Evolutionary conservation across 2,113 vertebrate genomes (phyloP).

Genomic region (Bubalus kerabau): DNA sequence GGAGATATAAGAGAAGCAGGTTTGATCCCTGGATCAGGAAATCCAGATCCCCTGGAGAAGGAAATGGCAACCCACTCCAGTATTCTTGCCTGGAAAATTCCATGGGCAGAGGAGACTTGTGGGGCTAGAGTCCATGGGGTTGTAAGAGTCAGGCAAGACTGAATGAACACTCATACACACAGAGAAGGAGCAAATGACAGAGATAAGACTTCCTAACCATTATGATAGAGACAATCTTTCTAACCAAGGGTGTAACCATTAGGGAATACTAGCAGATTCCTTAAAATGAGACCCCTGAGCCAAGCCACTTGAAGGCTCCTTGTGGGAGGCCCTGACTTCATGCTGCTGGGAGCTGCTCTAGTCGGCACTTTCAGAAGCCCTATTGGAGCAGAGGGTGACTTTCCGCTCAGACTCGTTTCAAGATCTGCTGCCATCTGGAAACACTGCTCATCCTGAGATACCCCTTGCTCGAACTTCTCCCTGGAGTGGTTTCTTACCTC

Average conservation of each 20-base stretch:
- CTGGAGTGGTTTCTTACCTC: background rate
- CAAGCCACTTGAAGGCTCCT: background rate
- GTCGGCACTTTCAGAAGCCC: background rate
- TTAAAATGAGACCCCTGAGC: background rate
- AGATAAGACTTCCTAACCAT: background rate
- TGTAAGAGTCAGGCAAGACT: background rate
- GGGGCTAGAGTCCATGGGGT: background rate
- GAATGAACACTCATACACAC: background rate
- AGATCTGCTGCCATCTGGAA: background rate
- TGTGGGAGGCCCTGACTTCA: background rate
- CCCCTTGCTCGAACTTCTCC: background rate
- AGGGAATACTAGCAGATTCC: background rate
- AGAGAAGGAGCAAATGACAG: background rate
- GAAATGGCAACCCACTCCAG: background rate
- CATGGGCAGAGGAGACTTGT: background rate
- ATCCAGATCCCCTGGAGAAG: background rate
- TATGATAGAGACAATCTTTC: background rate
- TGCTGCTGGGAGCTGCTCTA: background rate
- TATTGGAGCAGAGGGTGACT: background rate
- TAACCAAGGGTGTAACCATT: background rate
- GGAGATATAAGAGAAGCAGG: background rate
- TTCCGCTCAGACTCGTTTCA: background rate
- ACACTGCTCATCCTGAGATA: background rate
- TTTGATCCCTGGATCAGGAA: background rate
- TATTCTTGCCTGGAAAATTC: background rate